These are phyloP conservation scores for Scaptomyza polygonia DNA, from an alignment of 2,888 invertebrate genomes.

Conservation along the genomic window DNA sequence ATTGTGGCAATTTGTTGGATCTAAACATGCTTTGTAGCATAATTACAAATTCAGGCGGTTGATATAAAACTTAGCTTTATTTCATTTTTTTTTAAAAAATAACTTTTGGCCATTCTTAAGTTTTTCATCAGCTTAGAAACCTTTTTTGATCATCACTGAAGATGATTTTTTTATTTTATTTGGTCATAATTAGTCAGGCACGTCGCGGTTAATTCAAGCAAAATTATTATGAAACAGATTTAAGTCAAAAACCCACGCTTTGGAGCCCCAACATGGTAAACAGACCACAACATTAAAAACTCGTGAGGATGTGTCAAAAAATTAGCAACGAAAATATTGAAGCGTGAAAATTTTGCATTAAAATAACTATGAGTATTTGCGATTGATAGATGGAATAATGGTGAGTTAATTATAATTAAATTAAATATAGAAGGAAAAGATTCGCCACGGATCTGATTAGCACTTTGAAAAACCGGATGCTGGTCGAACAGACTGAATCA, in stretches of 20 bases:
- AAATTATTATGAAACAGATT: slow-evolving; percentile 35
- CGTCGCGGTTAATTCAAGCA: slow-evolving; percentile 27
- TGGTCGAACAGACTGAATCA: slow-evolving; percentile 32
- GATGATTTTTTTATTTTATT: slow-evolving; percentile 43
- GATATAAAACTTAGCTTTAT: not conserved
- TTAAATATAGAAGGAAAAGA: slow-evolving; percentile 22
- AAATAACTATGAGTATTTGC: slow-evolving; percentile 28
- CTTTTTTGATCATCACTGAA: slow-evolving; percentile 31
- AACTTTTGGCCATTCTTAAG: not conserved
- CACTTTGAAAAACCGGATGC: slow-evolving; percentile 63
- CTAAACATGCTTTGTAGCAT: not conserved
- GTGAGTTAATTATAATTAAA: slow-evolving; percentile 13
- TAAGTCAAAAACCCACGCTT: slow-evolving; percentile 35
- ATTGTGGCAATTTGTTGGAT: slow-evolving; percentile 10
- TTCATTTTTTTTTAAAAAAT: not conserved
- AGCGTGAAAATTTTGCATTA: slow-evolving; percentile 39
- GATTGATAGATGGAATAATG: slow-evolving; percentile 51
- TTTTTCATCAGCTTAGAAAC: slow-evolving; percentile 37
- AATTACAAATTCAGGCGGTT: not conserved
- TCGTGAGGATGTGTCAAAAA: slow-evolving; percentile 59
- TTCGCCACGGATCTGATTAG: slow-evolving; percentile 65
- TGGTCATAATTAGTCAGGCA: slow-evolving; percentile 67
- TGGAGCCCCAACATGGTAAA: slow-evolving; percentile 26
- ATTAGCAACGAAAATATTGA: slow-evolving; percentile 26
- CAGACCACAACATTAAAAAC: slow-evolving; percentile 19